A percentile compares a stretch with the other conserved stretches of the same genome.
These are phyloP conservation scores for Catocala fraxini DNA, from an alignment of 2,888 invertebrate genomes.

Conservation along the genomic window DNA sequence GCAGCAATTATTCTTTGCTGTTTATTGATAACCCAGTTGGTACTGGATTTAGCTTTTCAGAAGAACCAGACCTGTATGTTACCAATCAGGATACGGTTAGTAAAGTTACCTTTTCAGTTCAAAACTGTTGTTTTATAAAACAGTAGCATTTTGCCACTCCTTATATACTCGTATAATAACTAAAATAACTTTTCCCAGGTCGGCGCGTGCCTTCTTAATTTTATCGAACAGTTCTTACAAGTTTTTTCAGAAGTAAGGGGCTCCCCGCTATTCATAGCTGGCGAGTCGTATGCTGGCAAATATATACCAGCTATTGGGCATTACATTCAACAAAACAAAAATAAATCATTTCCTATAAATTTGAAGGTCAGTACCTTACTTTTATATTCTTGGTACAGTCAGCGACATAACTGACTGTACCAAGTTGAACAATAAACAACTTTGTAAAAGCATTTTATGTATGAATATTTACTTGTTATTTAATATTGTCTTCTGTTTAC, in stretches of 20 bases:
- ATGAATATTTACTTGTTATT: too few species aligned
- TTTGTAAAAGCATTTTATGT: too few species aligned
- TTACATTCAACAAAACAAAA: slow-evolving; percentile 44
- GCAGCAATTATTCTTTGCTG: slow-evolving; percentile 78
- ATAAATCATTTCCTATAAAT: slow-evolving; percentile 51
- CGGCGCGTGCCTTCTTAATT: slow-evolving; percentile 71
- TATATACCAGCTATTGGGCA: slow-evolving; percentile 78
- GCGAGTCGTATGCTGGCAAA: slow-evolving; percentile 86
- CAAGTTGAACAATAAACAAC: too few species aligned
- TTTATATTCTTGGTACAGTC: too few species aligned
- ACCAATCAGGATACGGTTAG: slow-evolving; percentile 43
- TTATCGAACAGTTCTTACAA: slow-evolving; percentile 81
- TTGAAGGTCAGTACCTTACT: slow-evolving; percentile 25
- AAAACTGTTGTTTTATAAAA: too few species aligned
- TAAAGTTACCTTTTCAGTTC: slow-evolving; percentile 21
- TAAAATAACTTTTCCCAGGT: too few species aligned
- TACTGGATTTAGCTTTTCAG: slow-evolving; percentile 85
- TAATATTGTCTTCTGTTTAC: too few species aligned
- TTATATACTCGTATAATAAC: too few species aligned
- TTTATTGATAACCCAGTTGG: slow-evolving; percentile 88
- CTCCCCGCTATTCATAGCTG: slow-evolving; percentile 85
- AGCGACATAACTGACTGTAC: too few species aligned
- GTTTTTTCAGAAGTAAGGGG: slow-evolving; percentile 79
- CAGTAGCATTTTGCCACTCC: too few species aligned
- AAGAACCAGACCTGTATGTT: slow-evolving; percentile 23